Conservation (phyloP, 2,888 invertebrate genomes). For the Monochamus alternatus region DNA sequence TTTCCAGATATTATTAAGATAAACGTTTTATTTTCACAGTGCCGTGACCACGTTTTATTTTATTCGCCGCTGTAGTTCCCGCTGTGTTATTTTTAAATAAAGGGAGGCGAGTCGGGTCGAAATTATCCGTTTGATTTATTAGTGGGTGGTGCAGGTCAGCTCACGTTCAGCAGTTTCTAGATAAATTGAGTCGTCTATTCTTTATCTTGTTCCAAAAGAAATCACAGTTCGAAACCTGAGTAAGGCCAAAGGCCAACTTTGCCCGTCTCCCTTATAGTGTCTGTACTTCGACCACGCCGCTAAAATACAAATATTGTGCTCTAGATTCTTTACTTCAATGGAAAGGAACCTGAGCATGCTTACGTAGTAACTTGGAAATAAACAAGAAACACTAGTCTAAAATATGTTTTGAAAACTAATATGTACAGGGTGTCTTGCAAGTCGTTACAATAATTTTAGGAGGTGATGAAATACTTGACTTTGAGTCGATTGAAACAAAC, state of each 20-base stretch:
- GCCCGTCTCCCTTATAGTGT: constrained; percentile 10
- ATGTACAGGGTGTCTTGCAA: neutral
- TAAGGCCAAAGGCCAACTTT: neutral
- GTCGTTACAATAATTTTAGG: too few relatives aligned
- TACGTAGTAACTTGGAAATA: too few relatives aligned
- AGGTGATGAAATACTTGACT: too few relatives aligned
- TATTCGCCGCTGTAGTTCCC: constrained; percentile 40
- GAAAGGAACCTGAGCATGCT: too few relatives aligned
- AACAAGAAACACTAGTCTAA: too few relatives aligned
- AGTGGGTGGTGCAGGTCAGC: constrained; percentile 39
- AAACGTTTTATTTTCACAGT: constrained; percentile 52
- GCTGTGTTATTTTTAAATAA: constrained; percentile 40
- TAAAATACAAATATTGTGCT: too few relatives aligned
- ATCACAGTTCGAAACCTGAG: constrained; percentile 21
- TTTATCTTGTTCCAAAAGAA: constrained; percentile 39
- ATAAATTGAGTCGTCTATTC: constrained; percentile 48
- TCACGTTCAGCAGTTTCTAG: constrained; percentile 45
- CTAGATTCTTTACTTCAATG: too few relatives aligned
- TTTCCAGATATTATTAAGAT: constrained; percentile 50
- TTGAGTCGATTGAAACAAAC: too few relatives aligned
- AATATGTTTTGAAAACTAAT: neutral
- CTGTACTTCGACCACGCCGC: neutral
- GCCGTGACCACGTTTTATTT: constrained; percentile 44
- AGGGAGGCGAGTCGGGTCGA: constrained; percentile 19
- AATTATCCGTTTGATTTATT: constrained; percentile 46